Base-by-base conservation (phyloP, 2,113 vertebrate species). In the Amazona vittata region DNA sequence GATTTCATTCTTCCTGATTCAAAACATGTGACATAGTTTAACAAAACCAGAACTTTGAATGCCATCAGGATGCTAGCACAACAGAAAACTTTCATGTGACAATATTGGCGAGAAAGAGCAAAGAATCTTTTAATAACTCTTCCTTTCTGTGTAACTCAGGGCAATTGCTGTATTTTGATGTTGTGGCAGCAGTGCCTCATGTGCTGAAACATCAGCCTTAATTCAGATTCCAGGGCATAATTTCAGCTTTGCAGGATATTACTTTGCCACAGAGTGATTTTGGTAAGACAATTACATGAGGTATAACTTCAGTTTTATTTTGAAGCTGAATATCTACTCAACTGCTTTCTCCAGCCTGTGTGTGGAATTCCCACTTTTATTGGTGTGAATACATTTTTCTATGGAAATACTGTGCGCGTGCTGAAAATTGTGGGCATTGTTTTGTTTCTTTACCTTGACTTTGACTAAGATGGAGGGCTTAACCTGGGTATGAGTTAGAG, bases 361-460 rank as follows among this genome's bases (percentile, higher is more conserved):
- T 43, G 8, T 33, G 67, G 49, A 73, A 86, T 83, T 79, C 78
- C 63, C 63, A 39, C 49, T 70, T 67, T 4, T 33, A 17, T 15
- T 62, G 18, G 2, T 5, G 16, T n/a, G 25, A 70, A 25, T 35
- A 9, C 3, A 4, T 55, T 75, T 65, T 57, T 37, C 59, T 73
- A 9, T 69, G 79, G 63, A 74, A 77, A 8, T 35, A 18, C 7
- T 46, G 37, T 59, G 68, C 13, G 8, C 3, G 5, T 44, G 35
- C 65, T 81, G 60, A 46, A 67, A 46, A 24, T 8, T 0, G 0
- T 43, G 73, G 86, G 1, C 11, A 0, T 26, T 19, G 8, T 19
- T 74, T 83, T 55, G 16, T 65, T 88, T 17, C 73, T 64, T 81
- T n/a, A 9, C 4, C 5, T 31, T 60, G 50, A 12, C 62, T 73